A percentile compares a stretch with the other conserved stretches of the same genome.
Evolutionary conservation across 2,888 invertebrate species (phyloP).

Genomic region (Scaptomyza parva): DNA sequence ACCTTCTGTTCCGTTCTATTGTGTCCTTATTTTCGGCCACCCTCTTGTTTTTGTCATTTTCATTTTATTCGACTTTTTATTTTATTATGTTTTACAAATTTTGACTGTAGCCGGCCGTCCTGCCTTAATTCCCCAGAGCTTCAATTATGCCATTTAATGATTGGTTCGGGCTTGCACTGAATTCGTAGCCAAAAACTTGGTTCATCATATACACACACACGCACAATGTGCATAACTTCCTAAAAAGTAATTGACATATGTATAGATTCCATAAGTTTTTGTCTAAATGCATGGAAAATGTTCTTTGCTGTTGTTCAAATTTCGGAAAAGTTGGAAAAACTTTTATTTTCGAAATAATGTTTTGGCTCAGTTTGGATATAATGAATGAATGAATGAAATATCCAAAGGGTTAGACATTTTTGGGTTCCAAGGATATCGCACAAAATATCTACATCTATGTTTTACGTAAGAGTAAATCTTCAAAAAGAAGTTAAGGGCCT

Average conservation of each 20-base stretch:
- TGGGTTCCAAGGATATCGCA: too few relatives aligned
- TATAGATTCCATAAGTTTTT: neutral
- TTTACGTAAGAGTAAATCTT: too few relatives aligned
- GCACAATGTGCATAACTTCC: neutral
- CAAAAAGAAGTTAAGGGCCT: too few relatives aligned
- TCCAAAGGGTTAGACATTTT: neutral
- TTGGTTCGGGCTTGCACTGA: slow-evolving; percentile 53
- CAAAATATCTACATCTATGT: too few relatives aligned
- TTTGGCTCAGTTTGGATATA: neutral
- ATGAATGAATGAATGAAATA: neutral
- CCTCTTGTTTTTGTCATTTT: slow-evolving; percentile 62
- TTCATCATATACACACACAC: slow-evolving; percentile 2
- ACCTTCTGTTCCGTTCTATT: slow-evolving; percentile 30
- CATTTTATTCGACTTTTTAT: slow-evolving; percentile 71
- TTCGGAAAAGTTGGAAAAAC: too few relatives aligned
- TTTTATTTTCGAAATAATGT: neutral
- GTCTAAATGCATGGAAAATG: neutral
- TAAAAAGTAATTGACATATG: neutral
- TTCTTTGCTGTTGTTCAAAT: too few relatives aligned
- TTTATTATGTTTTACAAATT: slow-evolving; percentile 66
- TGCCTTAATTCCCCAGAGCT: slow-evolving; percentile 64
- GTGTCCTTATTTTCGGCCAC: slow-evolving; percentile 51
- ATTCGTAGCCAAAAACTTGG: slow-evolving; percentile 30
- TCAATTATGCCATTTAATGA: slow-evolving; percentile 76
- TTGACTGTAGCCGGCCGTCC: slow-evolving; percentile 23